phyloP scores from a whole-genome alignment of 2,113 vertebrate genomes.

The Dasypus novemcinctus region DNA sequence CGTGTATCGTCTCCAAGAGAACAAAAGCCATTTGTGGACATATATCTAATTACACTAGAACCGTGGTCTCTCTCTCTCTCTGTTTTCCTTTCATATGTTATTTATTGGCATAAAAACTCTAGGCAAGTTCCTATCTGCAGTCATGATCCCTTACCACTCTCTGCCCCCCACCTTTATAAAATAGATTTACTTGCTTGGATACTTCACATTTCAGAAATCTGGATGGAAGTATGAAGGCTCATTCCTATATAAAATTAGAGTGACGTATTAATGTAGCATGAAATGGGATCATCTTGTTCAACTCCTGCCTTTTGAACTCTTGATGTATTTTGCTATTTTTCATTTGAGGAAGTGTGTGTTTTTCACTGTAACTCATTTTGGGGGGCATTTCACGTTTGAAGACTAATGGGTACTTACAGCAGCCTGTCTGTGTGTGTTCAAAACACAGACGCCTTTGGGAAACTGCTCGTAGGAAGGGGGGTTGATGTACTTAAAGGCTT shows the following conservation, averaged over 20 bases:
- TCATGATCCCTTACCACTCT: background rate
- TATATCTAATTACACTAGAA: background rate
- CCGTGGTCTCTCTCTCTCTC: background rate
- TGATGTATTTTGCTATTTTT: conserved; percentile 57
- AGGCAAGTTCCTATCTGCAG: background rate
- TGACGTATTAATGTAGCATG: conserved; percentile 76
- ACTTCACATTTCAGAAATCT: conserved; percentile 58
- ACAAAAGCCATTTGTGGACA: background rate
- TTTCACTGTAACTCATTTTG: conserved; percentile 64
- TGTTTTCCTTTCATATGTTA: background rate
- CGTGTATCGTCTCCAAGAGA: background rate
- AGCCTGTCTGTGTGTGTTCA: background rate
- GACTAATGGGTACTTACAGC: conserved; percentile 11
- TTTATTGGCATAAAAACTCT: background rate
- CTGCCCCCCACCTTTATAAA: conserved; percentile 4
- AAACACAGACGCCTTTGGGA: conserved; percentile 54
- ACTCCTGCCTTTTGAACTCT: conserved; percentile 61
- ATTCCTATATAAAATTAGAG: conserved; percentile 75
- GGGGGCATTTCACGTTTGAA: conserved; percentile 56
- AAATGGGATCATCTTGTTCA: conserved; percentile 76
- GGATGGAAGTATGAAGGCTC: conserved; percentile 49
- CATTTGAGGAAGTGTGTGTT: conserved; percentile 26
- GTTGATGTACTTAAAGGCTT: conserved; percentile 52
- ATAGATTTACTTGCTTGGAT: conserved; percentile 65
- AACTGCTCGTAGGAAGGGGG: conserved; percentile 64